Base-by-base conservation (phyloP, 2,113 vertebrate species). In the Pitta sordida region DNA sequence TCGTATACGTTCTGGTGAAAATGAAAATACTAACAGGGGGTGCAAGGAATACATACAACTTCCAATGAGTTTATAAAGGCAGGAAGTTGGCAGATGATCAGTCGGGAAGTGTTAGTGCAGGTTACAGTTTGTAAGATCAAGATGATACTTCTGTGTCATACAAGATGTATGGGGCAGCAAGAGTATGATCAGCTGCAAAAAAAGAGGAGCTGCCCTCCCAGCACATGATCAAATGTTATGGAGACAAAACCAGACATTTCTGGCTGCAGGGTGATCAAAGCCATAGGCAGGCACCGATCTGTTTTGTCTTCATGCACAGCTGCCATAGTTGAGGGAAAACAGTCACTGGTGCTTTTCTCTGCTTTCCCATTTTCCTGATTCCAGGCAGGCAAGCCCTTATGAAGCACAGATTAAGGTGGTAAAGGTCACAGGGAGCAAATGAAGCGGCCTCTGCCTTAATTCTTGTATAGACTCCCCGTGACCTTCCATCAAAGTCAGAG, bases 161-260 rank as follows among this genome's bases (percentile, higher is more conserved):
- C 23, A 23, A 36, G 51, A 70, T 53, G 34, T 16, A n/a, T 9
- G 7, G 7, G 36, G 67, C 11, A 53, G 15, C 15, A 27, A 21
- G 16, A 9, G 14, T 24, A 3, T 2, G 7, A 53, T 10, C 39
- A 68, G 36, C 36, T 51, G 53, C 24, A 30, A 37, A 59, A n/a
- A 12, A 0, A 22, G 20, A 74, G n/a, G 27, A 6, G 21, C 44
- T 81, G 34, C 37, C 43, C 20, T 55, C 46, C 15, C 20, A 52
- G 49, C 1, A 0, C 13, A 9, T 2, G 13, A 29, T 10, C 68
- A 9, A 22, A 30, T 3, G 21, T 32, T n/a, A 30, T 0, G 1
- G 44, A 22, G 8, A 11, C n/a, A 63, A 80, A 80, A 1, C 30
- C 39, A 34, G 21, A 41, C 10, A 13, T 7, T 73, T 37, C 24